These are phyloP conservation scores for Podocnemis expansa DNA, from an alignment of 2,113 vertebrate species.

Conservation along the genomic window DNA sequence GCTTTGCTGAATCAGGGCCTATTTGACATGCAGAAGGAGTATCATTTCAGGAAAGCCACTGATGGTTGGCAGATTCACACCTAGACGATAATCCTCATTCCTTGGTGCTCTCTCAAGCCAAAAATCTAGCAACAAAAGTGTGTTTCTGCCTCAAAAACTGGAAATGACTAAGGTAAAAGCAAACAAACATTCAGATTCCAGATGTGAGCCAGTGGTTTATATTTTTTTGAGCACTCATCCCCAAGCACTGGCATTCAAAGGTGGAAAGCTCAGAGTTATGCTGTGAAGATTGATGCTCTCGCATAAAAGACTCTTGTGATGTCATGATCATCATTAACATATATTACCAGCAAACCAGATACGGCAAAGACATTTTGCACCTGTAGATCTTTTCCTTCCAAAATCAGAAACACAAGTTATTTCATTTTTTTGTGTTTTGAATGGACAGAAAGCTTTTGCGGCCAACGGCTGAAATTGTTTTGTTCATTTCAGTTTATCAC, in stretches of 20 bases:
- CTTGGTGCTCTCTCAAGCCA: background rate
- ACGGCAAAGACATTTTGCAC: background rate
- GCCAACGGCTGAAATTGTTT: conserved; percentile 13
- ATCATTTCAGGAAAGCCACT: background rate
- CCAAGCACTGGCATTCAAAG: background rate
- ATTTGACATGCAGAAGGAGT: background rate
- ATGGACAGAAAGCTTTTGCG: background rate
- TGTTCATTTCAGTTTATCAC: conserved; percentile 66
- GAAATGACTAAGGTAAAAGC: background rate
- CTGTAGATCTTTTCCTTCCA: conserved; percentile 64
- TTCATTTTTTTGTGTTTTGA: background rate
- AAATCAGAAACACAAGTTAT: background rate
- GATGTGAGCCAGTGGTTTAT: fast-evolving
- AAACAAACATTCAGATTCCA: background rate
- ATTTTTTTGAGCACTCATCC: background rate
- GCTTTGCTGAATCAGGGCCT: background rate
- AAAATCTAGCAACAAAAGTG: background rate
- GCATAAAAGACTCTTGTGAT: background rate
- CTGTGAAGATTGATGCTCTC: background rate
- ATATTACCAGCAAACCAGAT: background rate
- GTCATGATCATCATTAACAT: fast-evolving
- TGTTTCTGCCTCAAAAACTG: background rate
- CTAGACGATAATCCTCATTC: background rate
- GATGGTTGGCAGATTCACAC: fast-evolving
- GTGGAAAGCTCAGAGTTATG: fast-evolving